Base-by-base conservation (phyloP, 2,113 vertebrate genomes). In the Trogon melanurus region DNA sequence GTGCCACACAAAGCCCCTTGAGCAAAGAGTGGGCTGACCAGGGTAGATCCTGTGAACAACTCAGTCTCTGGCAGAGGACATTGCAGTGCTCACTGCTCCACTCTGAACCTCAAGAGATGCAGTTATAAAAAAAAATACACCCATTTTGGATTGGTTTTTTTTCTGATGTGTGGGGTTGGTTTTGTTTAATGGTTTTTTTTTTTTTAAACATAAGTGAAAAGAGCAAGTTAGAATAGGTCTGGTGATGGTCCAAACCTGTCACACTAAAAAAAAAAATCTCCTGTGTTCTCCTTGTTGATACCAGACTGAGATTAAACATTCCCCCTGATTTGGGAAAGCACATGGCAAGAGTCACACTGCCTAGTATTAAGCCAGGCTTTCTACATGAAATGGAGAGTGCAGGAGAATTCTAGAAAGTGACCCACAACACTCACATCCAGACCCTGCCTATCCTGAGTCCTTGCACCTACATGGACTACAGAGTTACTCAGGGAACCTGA, bases 391-490 rank as follows among this genome's bases (percentile, higher is more conserved):
- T 5, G 8, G 17, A 70, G 23, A 45, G 15, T 36, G 27, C 16
- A 69, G 38, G 27, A 85, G 16, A n/a, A 34, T 58, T 74, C 53
- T 17, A 51, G 34, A 64, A 51, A 75, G 57, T 1, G 2, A 47
- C 34, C 36, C 30, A 41, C 22, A 74, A 23, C 25, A 71, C 51
- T 5, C 6, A 5, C 67, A 66, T 54, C 36, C 32, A 57, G 18
- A 88, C 23, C 48, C 14, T 66, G 21, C 20, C 41, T 22, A 34
- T 69, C 41, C 60, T 20, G 9, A 32, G 41, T 16, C 4, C 61
- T 81, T 6, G 1, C 23, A n/a, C 6, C 47, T 74, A n/a, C 1
- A 0, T 1, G 4, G 25, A 44, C 56, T 34, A 30, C 29, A 20
- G 29, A 56, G 45, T 54, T 70, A 48, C 50, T 84, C 45, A 61